A percentile compares a stretch with the other conserved stretches of the same genome.
phyloP scores from a whole-genome alignment of 2,888 invertebrate species.

The Pterobdella sp. region DNA sequence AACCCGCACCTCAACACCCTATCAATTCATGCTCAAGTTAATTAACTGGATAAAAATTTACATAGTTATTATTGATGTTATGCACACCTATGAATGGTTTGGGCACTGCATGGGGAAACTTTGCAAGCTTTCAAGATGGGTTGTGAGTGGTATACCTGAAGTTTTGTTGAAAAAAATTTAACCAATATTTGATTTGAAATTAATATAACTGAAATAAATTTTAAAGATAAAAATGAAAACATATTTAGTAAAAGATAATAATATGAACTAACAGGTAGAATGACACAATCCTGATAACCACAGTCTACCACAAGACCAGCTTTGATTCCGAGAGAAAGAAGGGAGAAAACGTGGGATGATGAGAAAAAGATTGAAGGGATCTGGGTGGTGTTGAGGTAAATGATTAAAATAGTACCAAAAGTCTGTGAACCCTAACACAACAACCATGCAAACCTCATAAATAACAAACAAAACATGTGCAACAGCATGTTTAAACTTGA shows the following conservation, averaged over 20 bases:
- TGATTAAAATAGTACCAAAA: not conserved
- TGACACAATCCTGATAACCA: slow-evolving; percentile 73
- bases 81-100: slow-evolving; percentile 8
- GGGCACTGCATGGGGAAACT: slow-evolving; percentile 66
- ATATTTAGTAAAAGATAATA: no score
- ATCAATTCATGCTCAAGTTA: no score
- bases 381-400: slow-evolving; percentile 47
- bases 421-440: not conserved
- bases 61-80: not conserved
- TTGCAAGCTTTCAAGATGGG: slow-evolving; percentile 76
- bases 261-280: slow-evolving; percentile 70
- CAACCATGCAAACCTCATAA: slow-evolving; percentile 65
- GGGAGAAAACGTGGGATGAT: slow-evolving; percentile 73
- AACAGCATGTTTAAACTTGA: slow-evolving; percentile 73
- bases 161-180: not conserved
- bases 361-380: slow-evolving; percentile 71
- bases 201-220: not conserved
- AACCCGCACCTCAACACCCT: slow-evolving; percentile 39
- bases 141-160: slow-evolving; percentile 65
- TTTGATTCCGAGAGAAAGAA: slow-evolving; percentile 72
- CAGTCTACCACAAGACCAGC: slow-evolving; percentile 77
- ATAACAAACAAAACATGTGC: slow-evolving; percentile 85
- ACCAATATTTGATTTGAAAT: not conserved
- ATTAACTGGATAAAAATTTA: not conserved
- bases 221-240: not conserved